Evolutionary conservation across 1,140 invertebrate genomes (phyloP), one percentile per base, ranked within the genome.

Genomic region (Venustaconcha ellipsiformis): DNA sequence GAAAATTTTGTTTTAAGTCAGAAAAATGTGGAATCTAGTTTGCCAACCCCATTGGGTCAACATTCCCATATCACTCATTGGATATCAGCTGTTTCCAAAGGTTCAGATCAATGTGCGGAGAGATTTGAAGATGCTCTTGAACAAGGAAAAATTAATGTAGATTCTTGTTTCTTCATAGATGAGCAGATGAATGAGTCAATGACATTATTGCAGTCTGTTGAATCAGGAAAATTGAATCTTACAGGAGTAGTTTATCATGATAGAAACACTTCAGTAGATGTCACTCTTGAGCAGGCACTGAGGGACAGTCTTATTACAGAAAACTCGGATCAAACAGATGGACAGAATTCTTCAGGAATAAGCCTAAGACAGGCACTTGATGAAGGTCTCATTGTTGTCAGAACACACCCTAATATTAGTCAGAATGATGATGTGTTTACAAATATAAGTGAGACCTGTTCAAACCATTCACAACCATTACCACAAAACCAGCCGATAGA

Each of bases 341-440:
- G 23, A 20, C 58, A 58, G 12, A 94, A 92, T 72, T 94, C 94
- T 78, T 92, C 93, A 84, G 95, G 95, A 85, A 90, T 94, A 73
- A 92, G 92, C 26, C 89, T 97, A 14, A 91, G 92, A 78, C 90
- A 93, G 84, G 95, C 94, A 20, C 91, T 96, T 18, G 90, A 90
- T 72, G 92, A 94, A 81, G 93, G 93, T 15, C 70, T 79, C 56
- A 37, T 82, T 4, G 68, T 64, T 20, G 56, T 77, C 18, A 71
- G 68, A 59, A 67, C 75, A 18, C 30, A 71, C n/a, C 18, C 57
- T 71, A 37, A 14, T 48, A 15, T 37, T 17, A 57, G 62, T 3
- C 64, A 60, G 18, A 23, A 70, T 65, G 59, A 57, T 64, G 57
- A n/a, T 23, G 75, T 72, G 58, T 57, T 56, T 48, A 70, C 72